Percentiles rank a stretch among this genome's conserved stretches.
These are phyloP conservation scores for Drepanosiphum platanoidis DNA, from an alignment of 2,888 invertebrate species.

Conservation along the genomic window DNA sequence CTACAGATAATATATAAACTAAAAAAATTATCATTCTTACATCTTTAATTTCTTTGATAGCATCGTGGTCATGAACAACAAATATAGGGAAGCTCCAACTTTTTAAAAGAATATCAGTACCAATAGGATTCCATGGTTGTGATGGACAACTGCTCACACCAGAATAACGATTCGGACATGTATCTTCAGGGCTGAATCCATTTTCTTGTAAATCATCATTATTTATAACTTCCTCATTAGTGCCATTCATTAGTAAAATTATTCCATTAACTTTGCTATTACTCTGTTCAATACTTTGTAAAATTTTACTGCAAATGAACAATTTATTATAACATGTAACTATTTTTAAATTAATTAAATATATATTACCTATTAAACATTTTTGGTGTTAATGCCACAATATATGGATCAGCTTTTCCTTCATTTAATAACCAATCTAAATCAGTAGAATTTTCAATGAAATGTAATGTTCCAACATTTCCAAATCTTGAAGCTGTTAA, in stretches of 20 bases:
- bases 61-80: constrained; percentile 73
- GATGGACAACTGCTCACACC: constrained; percentile 69
- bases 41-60: constrained; percentile 71
- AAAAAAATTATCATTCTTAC: constrained; percentile 64
- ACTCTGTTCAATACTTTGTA: constrained; percentile 36
- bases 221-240: constrained; percentile 38
- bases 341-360: not conserved
- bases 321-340: not conserved
- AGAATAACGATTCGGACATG: constrained; percentile 84
- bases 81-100: constrained; percentile 92
- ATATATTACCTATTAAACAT: constrained; percentile 70
- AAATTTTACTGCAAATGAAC: constrained; percentile 45
- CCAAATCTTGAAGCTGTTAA: constrained; percentile 78
- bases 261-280: constrained; percentile 65
- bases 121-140: constrained; percentile 81
- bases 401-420: constrained; percentile 83
- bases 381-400: constrained; percentile 76
- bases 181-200: constrained; percentile 72
- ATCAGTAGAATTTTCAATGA: constrained; percentile 75
- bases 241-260: constrained; percentile 62
- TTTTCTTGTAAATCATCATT: constrained; percentile 29
- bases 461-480: constrained; percentile 85
- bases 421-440: constrained; percentile 78
- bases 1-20: not conserved
- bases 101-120: constrained; percentile 78